Conservation (phyloP, 2,797 vertebrate species). For the Sarcoramphus papa region DNA sequence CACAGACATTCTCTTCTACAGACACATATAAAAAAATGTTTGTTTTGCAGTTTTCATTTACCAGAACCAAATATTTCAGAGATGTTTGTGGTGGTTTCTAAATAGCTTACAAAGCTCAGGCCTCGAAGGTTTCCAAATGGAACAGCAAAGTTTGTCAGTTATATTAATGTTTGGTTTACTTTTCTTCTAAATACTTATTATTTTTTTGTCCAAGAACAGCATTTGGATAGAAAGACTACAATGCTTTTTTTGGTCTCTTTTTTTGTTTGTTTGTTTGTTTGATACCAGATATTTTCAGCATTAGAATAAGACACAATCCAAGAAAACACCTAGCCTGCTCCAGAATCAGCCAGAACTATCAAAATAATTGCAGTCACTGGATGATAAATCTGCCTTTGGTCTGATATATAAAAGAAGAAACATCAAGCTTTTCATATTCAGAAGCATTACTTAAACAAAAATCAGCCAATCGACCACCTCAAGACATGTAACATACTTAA, state of each 20-base stretch:
- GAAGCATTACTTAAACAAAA: not conserved
- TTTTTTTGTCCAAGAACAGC: constrained; percentile 57
- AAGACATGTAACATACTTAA: not conserved
- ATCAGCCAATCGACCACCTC: not conserved
- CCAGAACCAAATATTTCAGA: constrained; percentile 23
- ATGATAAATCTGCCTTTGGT: constrained; percentile 7
- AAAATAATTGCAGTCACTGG: constrained; percentile 24
- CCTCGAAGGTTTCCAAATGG: constrained; percentile 29
- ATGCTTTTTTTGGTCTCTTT: not conserved
- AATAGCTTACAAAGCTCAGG: constrained; percentile 23
- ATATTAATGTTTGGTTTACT: constrained; percentile 35
- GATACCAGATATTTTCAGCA: constrained; percentile 56
- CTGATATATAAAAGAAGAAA: not conserved
- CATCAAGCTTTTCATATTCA: not conserved
- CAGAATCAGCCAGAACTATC: constrained; percentile 47
- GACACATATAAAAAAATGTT: not conserved
- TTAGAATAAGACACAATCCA: constrained; percentile 38
- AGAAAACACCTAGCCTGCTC: constrained; percentile 51
- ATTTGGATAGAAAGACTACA: constrained; percentile 46
- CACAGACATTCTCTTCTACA: not conserved
- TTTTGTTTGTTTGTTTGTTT: not conserved
- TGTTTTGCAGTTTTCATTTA: constrained; percentile 25
- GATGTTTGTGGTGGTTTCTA: constrained; percentile 50
- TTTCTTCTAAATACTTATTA: constrained; percentile 50
- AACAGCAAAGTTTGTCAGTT: not conserved